Evolutionary conservation across 1,140 invertebrate genomes (phyloP).

Genomic region (Cydia pomonella): DNA sequence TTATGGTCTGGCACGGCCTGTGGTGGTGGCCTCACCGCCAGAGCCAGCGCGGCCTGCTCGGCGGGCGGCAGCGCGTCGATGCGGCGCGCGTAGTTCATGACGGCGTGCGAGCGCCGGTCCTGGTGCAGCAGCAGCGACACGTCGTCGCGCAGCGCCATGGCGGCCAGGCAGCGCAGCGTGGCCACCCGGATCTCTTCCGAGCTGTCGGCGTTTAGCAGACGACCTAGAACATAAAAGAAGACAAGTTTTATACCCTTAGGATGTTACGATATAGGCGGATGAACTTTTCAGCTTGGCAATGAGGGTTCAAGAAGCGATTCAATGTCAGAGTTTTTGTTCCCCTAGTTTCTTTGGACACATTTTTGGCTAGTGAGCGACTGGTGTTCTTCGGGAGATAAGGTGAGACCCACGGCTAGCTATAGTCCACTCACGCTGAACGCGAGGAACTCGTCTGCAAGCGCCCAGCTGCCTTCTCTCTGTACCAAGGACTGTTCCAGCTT

Average conservation of each 20-base stretch:
- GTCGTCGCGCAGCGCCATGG: conserved; percentile 92
- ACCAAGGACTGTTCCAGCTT: too few species aligned
- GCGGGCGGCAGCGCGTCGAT: conserved; percentile 89
- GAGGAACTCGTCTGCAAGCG: too few species aligned
- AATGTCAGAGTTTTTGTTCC: too few species aligned
- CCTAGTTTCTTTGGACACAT: too few species aligned
- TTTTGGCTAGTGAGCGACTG: too few species aligned
- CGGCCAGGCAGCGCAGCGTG: conserved; percentile 86
- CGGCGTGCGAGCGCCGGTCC: conserved; percentile 92
- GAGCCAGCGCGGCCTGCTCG: conserved; percentile 89
- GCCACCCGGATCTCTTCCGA: conserved; percentile 82
- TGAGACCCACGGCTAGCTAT: too few species aligned
- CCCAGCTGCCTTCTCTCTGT: too few species aligned
- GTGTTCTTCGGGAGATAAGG: too few species aligned
- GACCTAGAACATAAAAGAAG: conserved; percentile 70
- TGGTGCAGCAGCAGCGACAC: conserved; percentile 94
- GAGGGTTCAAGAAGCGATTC: too few species aligned
- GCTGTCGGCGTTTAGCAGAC: conserved; percentile 84
- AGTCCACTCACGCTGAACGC: conserved; percentile 87
- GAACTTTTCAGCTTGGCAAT: too few species aligned
- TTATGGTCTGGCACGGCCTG: too few species aligned
- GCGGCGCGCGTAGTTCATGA: conserved; percentile 94
- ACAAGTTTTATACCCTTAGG: neutral
- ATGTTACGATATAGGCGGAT: too few species aligned
- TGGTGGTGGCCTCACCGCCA: conserved; percentile 85